Conservation (phyloP, 2,113 vertebrate species). For the Corydoras maculifer region DNA sequence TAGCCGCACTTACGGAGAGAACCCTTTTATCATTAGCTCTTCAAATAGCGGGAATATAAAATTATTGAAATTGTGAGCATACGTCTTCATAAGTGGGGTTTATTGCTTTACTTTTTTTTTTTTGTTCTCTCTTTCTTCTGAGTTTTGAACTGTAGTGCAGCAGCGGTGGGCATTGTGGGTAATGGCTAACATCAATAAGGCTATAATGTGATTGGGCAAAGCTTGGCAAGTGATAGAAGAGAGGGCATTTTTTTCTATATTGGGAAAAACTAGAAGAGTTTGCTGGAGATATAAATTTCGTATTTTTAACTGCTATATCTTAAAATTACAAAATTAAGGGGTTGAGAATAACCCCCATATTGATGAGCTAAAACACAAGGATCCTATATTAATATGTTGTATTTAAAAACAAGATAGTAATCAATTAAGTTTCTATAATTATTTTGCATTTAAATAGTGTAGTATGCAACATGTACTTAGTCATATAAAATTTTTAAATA, state of each 20-base stretch:
- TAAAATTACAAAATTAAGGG: too few relatives aligned
- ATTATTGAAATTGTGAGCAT: constrained; percentile 67
- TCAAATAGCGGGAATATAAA: constrained; percentile 62
- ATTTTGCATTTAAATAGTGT: too few relatives aligned
- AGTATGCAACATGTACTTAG: too few relatives aligned
- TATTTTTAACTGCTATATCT: too few relatives aligned
- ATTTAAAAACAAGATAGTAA: too few relatives aligned
- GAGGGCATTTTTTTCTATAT: constrained; percentile 54
- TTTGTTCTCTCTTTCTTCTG: constrained; percentile 28
- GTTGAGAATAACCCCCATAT: too few relatives aligned
- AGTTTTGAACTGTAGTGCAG: constrained; percentile 49
- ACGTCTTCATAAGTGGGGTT: constrained; percentile 62
- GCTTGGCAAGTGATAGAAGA: constrained; percentile 62
- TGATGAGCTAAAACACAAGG: too few relatives aligned
- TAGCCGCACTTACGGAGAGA: constrained; percentile 52
- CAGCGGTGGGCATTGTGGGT: constrained; percentile 56
- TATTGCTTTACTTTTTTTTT: constrained; percentile 54
- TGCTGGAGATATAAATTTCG: background rate
- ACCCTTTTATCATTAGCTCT: constrained; percentile 54
- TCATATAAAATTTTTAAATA: too few relatives aligned
- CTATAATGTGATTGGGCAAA: constrained; percentile 68
- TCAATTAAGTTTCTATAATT: too few relatives aligned
- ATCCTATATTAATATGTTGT: too few relatives aligned
- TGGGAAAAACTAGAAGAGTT: constrained; percentile 7
- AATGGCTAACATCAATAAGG: constrained; percentile 71